Conservation (phyloP, 2,113 vertebrate genomes). For the Microcebus ravelobensis region DNA sequence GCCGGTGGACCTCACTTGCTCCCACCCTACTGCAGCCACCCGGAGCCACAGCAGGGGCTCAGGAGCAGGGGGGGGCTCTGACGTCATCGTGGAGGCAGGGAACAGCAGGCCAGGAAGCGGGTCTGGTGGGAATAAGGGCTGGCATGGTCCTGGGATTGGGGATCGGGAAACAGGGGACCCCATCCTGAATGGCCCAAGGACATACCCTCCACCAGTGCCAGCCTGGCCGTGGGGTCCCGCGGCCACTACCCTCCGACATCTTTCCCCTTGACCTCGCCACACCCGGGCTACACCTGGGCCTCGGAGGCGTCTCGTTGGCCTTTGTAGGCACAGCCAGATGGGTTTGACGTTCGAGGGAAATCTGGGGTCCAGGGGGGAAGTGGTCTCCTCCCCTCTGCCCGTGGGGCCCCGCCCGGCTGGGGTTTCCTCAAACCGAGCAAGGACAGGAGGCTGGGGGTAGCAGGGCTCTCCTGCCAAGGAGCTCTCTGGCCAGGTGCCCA, state of each 20-base stretch:
- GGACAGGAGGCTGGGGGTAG: not conserved
- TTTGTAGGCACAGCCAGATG: not conserved
- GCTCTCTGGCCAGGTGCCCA: not conserved
- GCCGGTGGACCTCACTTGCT: not conserved
- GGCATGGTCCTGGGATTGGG: not conserved
- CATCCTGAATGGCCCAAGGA: accelerated
- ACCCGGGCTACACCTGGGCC: not conserved
- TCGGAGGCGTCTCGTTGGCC: accelerated
- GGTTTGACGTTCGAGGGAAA: not conserved
- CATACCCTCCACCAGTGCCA: not conserved
- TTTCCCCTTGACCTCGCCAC: not conserved
- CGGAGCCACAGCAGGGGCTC: not conserved
- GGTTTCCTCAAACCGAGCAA: not conserved
- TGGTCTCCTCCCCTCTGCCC: accelerated
- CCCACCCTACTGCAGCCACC: not conserved
- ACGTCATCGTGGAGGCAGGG: not conserved
- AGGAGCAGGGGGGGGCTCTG: not conserved
- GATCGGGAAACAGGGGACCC: not conserved
- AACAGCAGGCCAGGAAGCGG: not conserved
- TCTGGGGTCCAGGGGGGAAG: not conserved
- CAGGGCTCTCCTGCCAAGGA: not conserved
- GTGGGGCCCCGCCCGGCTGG: too few species aligned
- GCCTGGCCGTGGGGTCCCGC: not conserved
- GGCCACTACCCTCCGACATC: not conserved
- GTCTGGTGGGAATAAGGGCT: not conserved